Base-by-base conservation (phyloP, 1,140 invertebrate genomes). In the Vanessa tameamea region DNA sequence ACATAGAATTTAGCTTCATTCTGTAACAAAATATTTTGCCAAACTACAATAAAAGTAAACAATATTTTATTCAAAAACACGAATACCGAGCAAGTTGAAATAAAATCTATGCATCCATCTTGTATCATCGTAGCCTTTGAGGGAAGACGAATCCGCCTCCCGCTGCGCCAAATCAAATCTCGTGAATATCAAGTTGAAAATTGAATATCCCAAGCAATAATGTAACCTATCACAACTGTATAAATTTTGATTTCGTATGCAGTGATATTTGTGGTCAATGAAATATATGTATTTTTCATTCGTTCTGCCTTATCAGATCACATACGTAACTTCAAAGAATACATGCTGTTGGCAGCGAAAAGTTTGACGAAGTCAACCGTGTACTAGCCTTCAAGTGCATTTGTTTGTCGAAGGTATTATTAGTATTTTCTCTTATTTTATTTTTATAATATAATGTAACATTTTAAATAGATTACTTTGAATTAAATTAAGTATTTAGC, bases 231-330 rank as follows among this genome's bases (percentile, higher is more conserved):
- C 20, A 51, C 55, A 15, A 7, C 4, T 14, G 64, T 13, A 53
- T 68, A 73, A 43, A 57, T 37, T 20, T 15, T n/a, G 61, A 66
- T 67, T 67, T 63, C 23, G 53, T 31, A 47, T 73, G 55, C 15
- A 26, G n/a, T 11, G 37, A 26, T 13, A 47, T 48, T 37, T 70
- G 68, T 70, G 68, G 68, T 70, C 68, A 70, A 70, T 70, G 68
- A 70, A 70, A 70, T 63, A 50, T 23, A 57, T 70, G 26, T 70
- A 70, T 70, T 70, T 63, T 70, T 70, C 68, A 70, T 70, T 20
- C 57, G 57, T 61, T 61, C 57, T 61, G 57, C 57, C 57, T 61
- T 63, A 59, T 55, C 67, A 59, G 37, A 16, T 47, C 47, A 15
- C 43, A 13, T 20, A 48, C 47, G 68, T 70, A 63, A 31, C 43